A percentile compares a stretch with the other conserved stretches of the same genome.
phyloP scores from a whole-genome alignment of 2,888 invertebrate species.

The Ophioninae sp. region DNA sequence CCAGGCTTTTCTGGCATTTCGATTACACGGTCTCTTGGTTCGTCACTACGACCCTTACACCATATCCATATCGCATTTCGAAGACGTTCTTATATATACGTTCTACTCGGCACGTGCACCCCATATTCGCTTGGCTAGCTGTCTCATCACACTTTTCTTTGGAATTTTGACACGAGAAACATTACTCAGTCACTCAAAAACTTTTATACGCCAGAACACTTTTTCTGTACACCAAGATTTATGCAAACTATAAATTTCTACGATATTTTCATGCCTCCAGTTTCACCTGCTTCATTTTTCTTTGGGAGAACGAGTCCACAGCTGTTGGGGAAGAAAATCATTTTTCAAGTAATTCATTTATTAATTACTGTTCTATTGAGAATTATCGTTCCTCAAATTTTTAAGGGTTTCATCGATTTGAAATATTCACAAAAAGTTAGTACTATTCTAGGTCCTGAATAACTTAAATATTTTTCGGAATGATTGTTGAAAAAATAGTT shows the following conservation, averaged over 20 bases:
- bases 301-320: background rate
- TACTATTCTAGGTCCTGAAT: background rate
- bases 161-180: background rate
- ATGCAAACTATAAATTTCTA: background rate
- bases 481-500: background rate
- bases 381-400: too few species aligned
- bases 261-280: background rate
- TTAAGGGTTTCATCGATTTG: background rate
- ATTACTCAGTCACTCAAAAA: background rate
- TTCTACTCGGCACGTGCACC: background rate
- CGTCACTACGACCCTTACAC: background rate
- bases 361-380: too few species aligned
- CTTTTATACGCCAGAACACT: background rate
- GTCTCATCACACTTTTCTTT: background rate
- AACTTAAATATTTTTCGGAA: background rate
- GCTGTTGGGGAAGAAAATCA: background rate
- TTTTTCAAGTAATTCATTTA: background rate
- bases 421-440: background rate
- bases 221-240: background rate
- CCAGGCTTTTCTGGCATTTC: background rate
- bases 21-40: background rate
- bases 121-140: background rate
- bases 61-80: conserved; percentile 7
- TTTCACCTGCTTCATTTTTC: background rate
- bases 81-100: background rate